These are phyloP conservation scores for Hippoglossus hippoglossus DNA, from an alignment of 2,797 vertebrate genomes.

Conservation along the genomic window DNA sequence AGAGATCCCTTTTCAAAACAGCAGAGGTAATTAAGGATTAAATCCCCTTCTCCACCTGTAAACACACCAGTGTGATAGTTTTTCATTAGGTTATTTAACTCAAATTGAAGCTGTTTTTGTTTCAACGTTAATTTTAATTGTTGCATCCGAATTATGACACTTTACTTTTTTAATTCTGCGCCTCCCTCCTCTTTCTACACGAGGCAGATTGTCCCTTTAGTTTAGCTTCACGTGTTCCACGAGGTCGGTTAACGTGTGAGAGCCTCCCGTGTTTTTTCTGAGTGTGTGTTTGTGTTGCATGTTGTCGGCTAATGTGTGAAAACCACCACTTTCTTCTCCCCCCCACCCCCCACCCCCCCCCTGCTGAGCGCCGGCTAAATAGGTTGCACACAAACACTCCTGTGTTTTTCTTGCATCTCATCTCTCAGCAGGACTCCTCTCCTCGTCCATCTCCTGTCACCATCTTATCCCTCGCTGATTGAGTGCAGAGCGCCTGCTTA, in stretches of 20 bases:
- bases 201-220: slow-evolving; percentile 19
- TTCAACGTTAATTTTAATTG: too few species aligned
- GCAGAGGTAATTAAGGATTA: slow-evolving; percentile 51
- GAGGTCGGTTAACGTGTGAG: too few species aligned
- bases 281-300: too few species aligned
- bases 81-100: too few species aligned
- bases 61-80: slow-evolving; percentile 11
- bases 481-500: slow-evolving; percentile 37
- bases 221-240: too few species aligned
- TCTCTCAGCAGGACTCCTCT: slow-evolving; percentile 58
- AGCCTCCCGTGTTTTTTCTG: too few species aligned
- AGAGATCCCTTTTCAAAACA: slow-evolving; percentile 54
- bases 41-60: slow-evolving; percentile 19
- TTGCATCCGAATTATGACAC: too few species aligned
- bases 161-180: too few species aligned
- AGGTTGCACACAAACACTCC: slow-evolving; percentile 31
- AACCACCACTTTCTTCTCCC: too few species aligned
- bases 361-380: slow-evolving; percentile 37
- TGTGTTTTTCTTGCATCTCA: slow-evolving; percentile 51
- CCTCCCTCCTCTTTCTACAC: too few species aligned
- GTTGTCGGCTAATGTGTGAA: too few species aligned
- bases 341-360: slow-evolving; percentile 31
- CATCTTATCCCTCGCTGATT: slow-evolving; percentile 67
- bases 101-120: too few species aligned
- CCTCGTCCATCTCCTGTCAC: slow-evolving; percentile 63